These are phyloP conservation scores for Corythaixoides concolor DNA, from an alignment of 2,113 vertebrate genomes.

Conservation along the genomic window DNA sequence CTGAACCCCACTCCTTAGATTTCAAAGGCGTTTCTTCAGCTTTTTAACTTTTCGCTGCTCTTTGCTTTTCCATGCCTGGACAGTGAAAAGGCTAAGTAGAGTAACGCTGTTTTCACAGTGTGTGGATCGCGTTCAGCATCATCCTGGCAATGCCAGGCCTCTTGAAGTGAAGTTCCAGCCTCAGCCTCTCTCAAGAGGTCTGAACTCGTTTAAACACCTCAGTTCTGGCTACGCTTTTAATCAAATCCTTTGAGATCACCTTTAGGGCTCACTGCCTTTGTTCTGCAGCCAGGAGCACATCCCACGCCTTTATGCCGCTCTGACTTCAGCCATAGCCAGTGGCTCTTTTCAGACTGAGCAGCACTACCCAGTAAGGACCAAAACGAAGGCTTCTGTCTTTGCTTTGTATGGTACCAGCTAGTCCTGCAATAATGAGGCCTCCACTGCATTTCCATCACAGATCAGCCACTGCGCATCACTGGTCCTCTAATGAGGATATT, in stretches of 20 bases:
- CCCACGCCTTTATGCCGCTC: neutral
- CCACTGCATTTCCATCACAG: neutral
- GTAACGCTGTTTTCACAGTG: neutral
- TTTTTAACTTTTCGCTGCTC: conserved; percentile 16
- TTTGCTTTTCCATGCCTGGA: neutral
- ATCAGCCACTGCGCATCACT: neutral
- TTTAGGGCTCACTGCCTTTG: neutral
- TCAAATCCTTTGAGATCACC: conserved; percentile 4
- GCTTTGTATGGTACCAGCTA: neutral
- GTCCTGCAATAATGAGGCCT: neutral
- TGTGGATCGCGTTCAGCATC: fast-evolving
- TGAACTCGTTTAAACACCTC: neutral
- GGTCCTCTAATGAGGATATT: neutral
- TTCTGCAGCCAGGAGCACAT: neutral
- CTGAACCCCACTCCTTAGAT: neutral
- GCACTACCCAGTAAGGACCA: neutral
- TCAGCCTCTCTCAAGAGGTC: neutral
- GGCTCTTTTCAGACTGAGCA: neutral
- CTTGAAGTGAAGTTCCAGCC: neutral
- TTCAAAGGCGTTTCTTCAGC: conserved; percentile 17
- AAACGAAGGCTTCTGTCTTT: neutral
- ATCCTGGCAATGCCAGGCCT: neutral
- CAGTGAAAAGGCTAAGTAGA: neutral
- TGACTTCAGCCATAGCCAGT: neutral
- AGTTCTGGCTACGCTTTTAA: neutral